Base-by-base conservation (phyloP, 2,797 vertebrate genomes). In the Falco biarmicus region DNA sequence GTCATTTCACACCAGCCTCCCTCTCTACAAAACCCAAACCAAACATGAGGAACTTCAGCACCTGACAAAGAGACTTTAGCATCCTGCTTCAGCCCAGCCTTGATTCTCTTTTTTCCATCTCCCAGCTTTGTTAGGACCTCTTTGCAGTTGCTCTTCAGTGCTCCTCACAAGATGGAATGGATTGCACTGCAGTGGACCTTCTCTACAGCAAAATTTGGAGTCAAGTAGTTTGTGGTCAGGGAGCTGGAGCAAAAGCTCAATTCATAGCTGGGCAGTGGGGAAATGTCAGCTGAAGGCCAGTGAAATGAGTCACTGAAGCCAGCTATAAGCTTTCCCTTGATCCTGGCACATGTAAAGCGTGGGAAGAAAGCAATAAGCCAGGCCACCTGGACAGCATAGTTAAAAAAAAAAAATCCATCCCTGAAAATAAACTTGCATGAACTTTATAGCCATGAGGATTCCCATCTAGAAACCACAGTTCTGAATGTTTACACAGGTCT, bases 381-480 rank as follows among this genome's bases (percentile, higher is more conserved):
- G 82, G 87, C 69, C 96, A 95, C 89, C 91, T 92, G 94, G 94
- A 88, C 32, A 81, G 65, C 43, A 51, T 0, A 5, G 54, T 63
- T 54, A 13, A 64, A 22, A 50, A 78, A 37, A 37, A 68, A 60
- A 43, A 74, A 39, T 22, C 2, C 47, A 75, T 13, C 53, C 75
- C 50, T 50, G 68, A 94, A 95, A 96, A 96, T 95, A 91, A 96
- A 96, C 90, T 91, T 56, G 54, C 24, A 87, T 87, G 78, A 94
- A 89, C 61, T 94, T 93, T 68, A 84, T 29, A 93, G 45, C 65
- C 53, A 50, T 34, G 92, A 48, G 50, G 54, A 91, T 78, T 93
- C 54, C 76, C 51, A 84, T 65, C 65, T 91, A 88, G 63, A 85
- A 91, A 61, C 76, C 73, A 94, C 76, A 71, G 47, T 45, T 71